Conservation (phyloP, 2,113 vertebrate genomes). For the Forbesichthys agassizii region DNA sequence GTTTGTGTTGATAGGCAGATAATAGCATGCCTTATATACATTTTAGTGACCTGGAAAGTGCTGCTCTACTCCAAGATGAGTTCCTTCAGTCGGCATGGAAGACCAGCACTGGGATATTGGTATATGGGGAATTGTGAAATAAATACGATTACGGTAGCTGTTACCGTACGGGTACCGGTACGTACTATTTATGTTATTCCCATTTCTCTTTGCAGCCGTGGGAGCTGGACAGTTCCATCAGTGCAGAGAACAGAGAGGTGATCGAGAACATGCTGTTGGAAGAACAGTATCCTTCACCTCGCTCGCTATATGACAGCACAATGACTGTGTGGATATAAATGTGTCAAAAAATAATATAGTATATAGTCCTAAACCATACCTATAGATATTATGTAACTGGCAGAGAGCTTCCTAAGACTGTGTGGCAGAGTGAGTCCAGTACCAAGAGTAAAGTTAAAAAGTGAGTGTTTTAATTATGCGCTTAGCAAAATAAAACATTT, state of each 20-base stretch:
- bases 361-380: constrained; percentile 56
- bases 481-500: no score
- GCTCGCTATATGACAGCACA: neutral
- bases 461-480: constrained; percentile 69
- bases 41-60: constrained; percentile 76
- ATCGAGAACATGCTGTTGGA: constrained; percentile 97
- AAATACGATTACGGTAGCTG: neutral
- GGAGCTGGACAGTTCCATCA: constrained; percentile 92
- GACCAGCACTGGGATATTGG: constrained; percentile 79
- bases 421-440: constrained; percentile 73
- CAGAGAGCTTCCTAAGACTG: constrained; percentile 79
- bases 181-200: constrained; percentile 5
- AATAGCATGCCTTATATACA: neutral
- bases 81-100: constrained; percentile 88
- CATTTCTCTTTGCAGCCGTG: constrained; percentile 80
- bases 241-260: constrained; percentile 89
- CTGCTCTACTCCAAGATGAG: constrained; percentile 80
- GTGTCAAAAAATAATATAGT: neutral
- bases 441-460: constrained; percentile 82
- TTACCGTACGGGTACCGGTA: neutral
- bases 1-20: neutral
- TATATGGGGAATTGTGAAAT: constrained; percentile 62
- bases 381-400: constrained; percentile 77
- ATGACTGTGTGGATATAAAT: neutral
- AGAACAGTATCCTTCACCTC: constrained; percentile 91